Conservation (phyloP, 2,888 invertebrate genomes). For the Leucophora obtusa region DNA sequence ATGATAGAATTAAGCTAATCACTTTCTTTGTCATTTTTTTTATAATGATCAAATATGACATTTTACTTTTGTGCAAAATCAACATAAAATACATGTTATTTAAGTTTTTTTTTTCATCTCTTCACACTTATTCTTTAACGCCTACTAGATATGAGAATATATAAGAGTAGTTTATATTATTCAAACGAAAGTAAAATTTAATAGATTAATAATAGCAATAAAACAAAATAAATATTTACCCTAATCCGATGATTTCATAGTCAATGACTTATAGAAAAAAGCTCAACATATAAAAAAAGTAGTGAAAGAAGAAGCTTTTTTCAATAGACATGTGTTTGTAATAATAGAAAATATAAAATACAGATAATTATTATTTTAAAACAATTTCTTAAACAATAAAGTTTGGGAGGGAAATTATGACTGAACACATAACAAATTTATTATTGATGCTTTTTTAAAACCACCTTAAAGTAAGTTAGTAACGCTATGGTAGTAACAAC, state of each 20-base stretch:
- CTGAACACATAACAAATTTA: too few species aligned
- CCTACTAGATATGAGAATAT: background rate
- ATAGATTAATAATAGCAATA: background rate
- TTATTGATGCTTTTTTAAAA: background rate
- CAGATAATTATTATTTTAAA: background rate
- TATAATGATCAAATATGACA: background rate
- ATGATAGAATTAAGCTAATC: background rate
- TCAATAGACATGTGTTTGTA: background rate
- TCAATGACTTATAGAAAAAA: background rate
- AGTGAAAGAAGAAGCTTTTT: background rate
- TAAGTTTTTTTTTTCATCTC: background rate
- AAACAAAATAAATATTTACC: background rate
- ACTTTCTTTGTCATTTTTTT: background rate
- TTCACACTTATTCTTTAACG: background rate
- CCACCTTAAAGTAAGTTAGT: background rate
- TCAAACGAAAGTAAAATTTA: background rate
- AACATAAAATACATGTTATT: background rate
- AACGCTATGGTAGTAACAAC: background rate
- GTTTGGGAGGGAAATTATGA: background rate
- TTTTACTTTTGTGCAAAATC: background rate
- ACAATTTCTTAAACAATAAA: background rate
- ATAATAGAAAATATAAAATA: background rate
- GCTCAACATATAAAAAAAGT: background rate
- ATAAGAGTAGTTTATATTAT: background rate
- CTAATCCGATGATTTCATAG: background rate